These are phyloP conservation scores for Tenthredo amoena DNA, from an alignment of 2,888 invertebrate species.

Conservation along the genomic window DNA sequence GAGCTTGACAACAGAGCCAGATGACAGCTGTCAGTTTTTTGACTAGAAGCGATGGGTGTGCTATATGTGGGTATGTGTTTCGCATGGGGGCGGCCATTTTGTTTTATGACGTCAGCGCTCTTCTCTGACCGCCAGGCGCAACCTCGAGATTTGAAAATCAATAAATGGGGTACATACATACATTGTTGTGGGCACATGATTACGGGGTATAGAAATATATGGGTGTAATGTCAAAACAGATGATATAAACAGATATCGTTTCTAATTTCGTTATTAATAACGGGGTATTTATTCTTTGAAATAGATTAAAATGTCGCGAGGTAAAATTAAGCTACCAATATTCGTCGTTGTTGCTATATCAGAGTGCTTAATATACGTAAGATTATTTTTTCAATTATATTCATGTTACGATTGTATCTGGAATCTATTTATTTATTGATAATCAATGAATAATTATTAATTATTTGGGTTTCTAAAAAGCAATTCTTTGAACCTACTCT, in stretches of 20 bases:
- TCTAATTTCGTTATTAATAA: conserved; percentile 17
- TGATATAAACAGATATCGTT: conserved; percentile 58
- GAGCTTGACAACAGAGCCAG: not conserved
- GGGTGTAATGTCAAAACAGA: conserved; percentile 73
- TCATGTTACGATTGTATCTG: not conserved
- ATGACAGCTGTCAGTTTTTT: conserved; percentile 27
- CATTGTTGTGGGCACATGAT: conserved; percentile 67
- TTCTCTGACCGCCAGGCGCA: not conserved
- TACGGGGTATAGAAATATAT: conserved; percentile 64
- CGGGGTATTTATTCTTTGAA: conserved; percentile 3
- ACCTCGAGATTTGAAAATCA: conserved; percentile 74
- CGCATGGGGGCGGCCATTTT: not conserved
- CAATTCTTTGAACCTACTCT: not conserved
- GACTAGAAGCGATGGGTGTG: not conserved
- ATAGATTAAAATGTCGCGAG: conserved; percentile 67
- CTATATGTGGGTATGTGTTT: not conserved
- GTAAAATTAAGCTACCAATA: conserved; percentile 73
- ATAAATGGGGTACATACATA: conserved; percentile 67
- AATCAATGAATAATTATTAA: not conserved
- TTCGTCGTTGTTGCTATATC: conserved; percentile 72
- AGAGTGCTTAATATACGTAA: conserved; percentile 74
- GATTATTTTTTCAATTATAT: conserved; percentile 51
- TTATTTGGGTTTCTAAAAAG: not conserved
- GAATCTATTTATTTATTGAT: not conserved
- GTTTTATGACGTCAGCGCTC: conserved; percentile 30